These are phyloP conservation scores for Xiphorhynchus elegans DNA, from an alignment of 2,113 vertebrate genomes.

Conservation along the genomic window DNA sequence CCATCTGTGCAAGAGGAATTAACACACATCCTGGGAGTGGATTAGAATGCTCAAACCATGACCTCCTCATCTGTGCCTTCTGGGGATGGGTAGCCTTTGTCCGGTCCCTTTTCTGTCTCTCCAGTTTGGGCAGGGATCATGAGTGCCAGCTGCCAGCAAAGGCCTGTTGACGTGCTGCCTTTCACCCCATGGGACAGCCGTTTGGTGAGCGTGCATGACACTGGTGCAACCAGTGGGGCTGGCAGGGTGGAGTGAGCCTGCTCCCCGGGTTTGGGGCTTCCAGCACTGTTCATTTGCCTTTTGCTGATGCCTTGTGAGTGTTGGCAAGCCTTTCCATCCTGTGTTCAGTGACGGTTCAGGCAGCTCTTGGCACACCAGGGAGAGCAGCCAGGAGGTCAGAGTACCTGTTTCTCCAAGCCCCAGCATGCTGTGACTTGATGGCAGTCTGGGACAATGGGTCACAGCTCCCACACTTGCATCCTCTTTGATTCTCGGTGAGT, in stretches of 20 bases:
- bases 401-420: background rate
- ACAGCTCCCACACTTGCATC: background rate
- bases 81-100: background rate
- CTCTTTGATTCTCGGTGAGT: background rate
- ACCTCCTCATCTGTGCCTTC: background rate
- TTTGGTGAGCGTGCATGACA: background rate
- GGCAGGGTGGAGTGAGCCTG: background rate
- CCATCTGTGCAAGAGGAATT: slow-evolving; percentile 32
- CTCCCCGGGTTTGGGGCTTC: background rate
- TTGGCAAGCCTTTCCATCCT: background rate
- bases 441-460: background rate
- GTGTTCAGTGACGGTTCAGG: accelerated
- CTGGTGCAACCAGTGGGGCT: background rate
- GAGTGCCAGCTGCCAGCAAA: background rate
- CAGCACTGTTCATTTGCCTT: background rate
- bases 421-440: accelerated
- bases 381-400: background rate
- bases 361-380: background rate
- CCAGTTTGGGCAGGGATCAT: background rate
- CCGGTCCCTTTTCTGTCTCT: background rate
- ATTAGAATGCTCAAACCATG: background rate
- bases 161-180: accelerated
- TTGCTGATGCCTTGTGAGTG: background rate
- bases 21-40: background rate
- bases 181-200: background rate